A percentile compares a stretch with the other conserved stretches of the same genome.
These are phyloP conservation scores for Luffia ferchaultella DNA, from an alignment of 2,888 invertebrate genomes.

Conservation along the genomic window DNA sequence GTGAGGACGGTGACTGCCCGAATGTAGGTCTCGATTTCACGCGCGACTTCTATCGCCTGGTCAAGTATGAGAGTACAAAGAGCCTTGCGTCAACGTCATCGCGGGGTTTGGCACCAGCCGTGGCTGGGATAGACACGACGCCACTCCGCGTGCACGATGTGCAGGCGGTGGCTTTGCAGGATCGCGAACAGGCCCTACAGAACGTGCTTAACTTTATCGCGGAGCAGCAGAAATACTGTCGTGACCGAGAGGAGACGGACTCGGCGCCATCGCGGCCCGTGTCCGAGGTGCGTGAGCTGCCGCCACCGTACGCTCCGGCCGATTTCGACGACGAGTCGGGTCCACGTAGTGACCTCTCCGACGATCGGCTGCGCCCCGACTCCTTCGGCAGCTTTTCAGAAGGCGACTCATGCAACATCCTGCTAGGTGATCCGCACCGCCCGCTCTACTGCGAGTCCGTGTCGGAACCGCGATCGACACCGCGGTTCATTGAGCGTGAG, in stretches of 20 bases:
- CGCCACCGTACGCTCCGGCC: conserved; percentile 56
- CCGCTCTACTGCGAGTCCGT: conserved; percentile 46
- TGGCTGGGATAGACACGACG: conserved; percentile 49
- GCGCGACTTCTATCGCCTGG: conserved; percentile 80
- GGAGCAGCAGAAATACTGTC: conserved; percentile 77
- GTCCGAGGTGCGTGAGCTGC: conserved; percentile 66
- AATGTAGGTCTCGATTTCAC: conserved; percentile 79
- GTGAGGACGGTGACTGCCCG: conserved; percentile 75
- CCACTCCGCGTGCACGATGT: conserved; percentile 53
- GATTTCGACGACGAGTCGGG: conserved; percentile 58
- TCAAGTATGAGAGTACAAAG: conserved; percentile 83
- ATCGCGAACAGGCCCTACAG: conserved; percentile 74
- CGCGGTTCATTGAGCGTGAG: conserved; percentile 54
- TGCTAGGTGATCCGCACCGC: conserved; percentile 35
- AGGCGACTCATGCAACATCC: conserved; percentile 53
- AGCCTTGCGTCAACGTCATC: conserved; percentile 80
- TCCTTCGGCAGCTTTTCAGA: conserved; percentile 59
- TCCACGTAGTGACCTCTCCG: conserved; percentile 54
- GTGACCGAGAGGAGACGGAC: conserved; percentile 66
- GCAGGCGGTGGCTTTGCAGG: conserved; percentile 58
- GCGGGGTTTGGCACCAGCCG: conserved; percentile 60
- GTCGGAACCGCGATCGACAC: conserved; percentile 51
- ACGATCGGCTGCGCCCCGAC: conserved; percentile 52
- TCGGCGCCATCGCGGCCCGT: conserved; percentile 60
- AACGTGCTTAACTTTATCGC: conserved; percentile 79